phyloP scores from a whole-genome alignment of 2,797 vertebrate species.

The Hydrophis major region DNA sequence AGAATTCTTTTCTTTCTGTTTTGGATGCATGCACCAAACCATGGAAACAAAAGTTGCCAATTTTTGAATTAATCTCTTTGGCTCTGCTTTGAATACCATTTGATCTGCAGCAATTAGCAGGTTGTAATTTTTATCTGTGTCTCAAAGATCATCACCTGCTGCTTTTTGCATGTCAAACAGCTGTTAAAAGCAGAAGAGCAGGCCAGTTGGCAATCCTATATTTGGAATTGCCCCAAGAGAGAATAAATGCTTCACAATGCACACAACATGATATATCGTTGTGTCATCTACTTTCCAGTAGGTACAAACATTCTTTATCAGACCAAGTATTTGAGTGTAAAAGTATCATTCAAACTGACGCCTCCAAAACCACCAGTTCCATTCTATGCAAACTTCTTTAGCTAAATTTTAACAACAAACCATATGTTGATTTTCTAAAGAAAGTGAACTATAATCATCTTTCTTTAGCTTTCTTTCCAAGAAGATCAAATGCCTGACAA shows the following conservation, averaged over 20 bases:
- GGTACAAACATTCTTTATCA: neutral
- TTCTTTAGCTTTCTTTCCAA: slow-evolving; percentile 29
- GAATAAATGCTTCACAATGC: neutral
- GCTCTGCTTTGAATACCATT: neutral
- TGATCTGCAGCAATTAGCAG: neutral
- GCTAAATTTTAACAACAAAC: neutral
- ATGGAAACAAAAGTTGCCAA: neutral
- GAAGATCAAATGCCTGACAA: neutral
- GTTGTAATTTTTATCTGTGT: neutral
- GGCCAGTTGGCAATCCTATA: neutral
- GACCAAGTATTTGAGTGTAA: neutral
- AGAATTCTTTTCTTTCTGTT: too few relatives aligned
- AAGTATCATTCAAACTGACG: slow-evolving; percentile 1
- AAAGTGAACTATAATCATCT: neutral
- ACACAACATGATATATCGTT: neutral
- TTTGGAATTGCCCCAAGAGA: neutral
- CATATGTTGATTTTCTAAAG: neutral
- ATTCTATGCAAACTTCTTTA: neutral
- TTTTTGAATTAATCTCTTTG: neutral
- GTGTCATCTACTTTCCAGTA: neutral
- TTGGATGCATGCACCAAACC: neutral
- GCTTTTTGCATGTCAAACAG: neutral
- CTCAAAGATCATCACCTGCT: neutral
- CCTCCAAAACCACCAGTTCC: neutral
- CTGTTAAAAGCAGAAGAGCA: neutral